Percentiles rank a stretch among this genome's conserved stretches.
These are phyloP conservation scores for Pycnonotus jocosus DNA, from an alignment of 2,113 vertebrate genomes.

Conservation along the genomic window DNA sequence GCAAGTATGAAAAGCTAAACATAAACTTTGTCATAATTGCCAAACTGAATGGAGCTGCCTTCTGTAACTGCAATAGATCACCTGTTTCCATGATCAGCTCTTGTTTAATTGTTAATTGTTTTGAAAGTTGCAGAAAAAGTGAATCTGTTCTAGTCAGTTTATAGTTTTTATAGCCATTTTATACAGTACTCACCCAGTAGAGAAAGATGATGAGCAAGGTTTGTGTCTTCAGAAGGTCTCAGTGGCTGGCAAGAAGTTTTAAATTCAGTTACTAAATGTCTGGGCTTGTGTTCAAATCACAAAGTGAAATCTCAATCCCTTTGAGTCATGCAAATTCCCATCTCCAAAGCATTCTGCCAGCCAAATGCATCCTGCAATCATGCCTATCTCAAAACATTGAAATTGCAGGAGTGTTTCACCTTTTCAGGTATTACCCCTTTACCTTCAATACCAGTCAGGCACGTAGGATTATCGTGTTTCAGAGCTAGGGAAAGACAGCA, in stretches of 20 bases:
- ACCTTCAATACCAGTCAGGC: background rate
- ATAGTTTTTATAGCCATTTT: background rate
- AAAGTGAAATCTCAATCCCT: background rate
- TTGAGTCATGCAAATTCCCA: background rate
- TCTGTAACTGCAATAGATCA: background rate
- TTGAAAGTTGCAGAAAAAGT: background rate
- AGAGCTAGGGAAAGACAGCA: background rate
- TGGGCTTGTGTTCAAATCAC: background rate
- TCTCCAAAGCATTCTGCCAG: background rate
- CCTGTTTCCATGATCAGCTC: background rate
- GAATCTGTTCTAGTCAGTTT: background rate
- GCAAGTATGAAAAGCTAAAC: background rate
- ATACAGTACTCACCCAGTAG: slow-evolving; percentile 40
- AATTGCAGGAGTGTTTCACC: background rate
- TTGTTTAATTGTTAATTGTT: background rate
- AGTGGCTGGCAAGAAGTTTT: background rate
- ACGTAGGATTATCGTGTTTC: background rate
- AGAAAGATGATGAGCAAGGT: background rate
- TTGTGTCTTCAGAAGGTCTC: background rate
- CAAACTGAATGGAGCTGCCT: background rate
- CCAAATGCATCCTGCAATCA: background rate
- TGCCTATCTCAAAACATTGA: background rate
- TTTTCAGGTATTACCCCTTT: background rate
- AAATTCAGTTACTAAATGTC: slow-evolving; percentile 36
- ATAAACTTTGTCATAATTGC: background rate